A percentile compares a stretch with the other conserved stretches of the same genome.
Conservation (phyloP, 2,888 invertebrate genomes). For the Tachina grossa region DNA sequence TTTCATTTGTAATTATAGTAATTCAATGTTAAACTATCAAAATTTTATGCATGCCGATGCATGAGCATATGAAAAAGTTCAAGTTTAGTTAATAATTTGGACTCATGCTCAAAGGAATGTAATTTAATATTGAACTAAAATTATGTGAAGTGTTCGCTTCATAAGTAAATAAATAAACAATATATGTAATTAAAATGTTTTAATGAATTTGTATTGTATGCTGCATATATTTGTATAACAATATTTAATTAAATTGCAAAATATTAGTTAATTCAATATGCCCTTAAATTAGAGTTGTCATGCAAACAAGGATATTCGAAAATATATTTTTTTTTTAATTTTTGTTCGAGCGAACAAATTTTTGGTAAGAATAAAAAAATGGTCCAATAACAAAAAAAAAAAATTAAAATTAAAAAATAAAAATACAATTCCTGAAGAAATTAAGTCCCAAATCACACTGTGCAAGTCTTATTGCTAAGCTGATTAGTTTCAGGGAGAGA, state of each 20-base stretch:
- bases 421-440: no score
- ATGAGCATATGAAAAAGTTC: not conserved
- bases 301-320: no score
- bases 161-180: slow-evolving; percentile 11
- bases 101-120: slow-evolving; percentile 4
- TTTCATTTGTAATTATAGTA: not conserved
- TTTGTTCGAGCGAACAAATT: no score
- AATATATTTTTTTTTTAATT: no score
- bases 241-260: not conserved
- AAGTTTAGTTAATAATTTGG: slow-evolving; percentile 8
- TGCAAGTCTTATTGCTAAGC: no score
- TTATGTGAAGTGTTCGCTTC: slow-evolving; percentile 15
- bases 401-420: no score
- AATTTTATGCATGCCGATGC: not conserved
- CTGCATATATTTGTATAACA: slow-evolving; percentile 8
- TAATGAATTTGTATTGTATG: slow-evolving; percentile 31
- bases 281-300: no score
- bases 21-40: slow-evolving; percentile 1
- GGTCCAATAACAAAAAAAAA: no score
- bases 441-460: no score
- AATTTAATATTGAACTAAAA: slow-evolving; percentile 19
- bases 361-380: no score
- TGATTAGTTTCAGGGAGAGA: no score
- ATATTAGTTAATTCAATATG: not conserved
- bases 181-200: slow-evolving; percentile 18